Conservation (phyloP, 2,888 invertebrate genomes). For the Caenorhabditis sp. region DNA sequence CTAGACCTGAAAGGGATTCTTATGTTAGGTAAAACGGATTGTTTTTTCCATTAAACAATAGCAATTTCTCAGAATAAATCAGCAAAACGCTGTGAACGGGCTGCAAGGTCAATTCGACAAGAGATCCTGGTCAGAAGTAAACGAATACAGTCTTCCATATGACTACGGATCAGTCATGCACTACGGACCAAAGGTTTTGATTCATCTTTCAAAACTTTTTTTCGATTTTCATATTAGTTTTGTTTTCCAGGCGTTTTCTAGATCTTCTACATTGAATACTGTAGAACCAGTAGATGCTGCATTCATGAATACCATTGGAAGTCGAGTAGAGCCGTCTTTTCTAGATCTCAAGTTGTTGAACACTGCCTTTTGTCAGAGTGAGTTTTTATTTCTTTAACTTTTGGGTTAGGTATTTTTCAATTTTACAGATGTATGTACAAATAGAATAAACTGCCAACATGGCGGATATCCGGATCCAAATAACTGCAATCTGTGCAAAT, state of each 20-base stretch:
- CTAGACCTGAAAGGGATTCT: constrained; percentile 74
- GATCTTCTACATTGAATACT: constrained; percentile 61
- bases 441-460: constrained; percentile 75
- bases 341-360: constrained; percentile 72
- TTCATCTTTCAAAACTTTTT: not conserved
- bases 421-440: constrained; percentile 65
- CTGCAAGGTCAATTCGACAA: constrained; percentile 70
- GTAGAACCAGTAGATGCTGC: constrained; percentile 67
- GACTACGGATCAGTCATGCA: constrained; percentile 76
- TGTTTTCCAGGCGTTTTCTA: constrained; percentile 71
- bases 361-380: constrained; percentile 70
- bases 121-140: constrained; percentile 58
- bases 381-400: not conserved
- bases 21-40: constrained; percentile 68
- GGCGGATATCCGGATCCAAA: constrained; percentile 82
- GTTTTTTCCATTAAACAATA: no score
- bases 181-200: constrained; percentile 67
- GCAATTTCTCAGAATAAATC: constrained; percentile 68
- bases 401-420: not conserved
- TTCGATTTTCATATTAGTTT: no score
- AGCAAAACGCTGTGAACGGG: constrained; percentile 65
- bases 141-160: constrained; percentile 69
- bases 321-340: constrained; percentile 70
- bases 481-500: constrained; percentile 77
- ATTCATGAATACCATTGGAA: constrained; percentile 73